Conservation (phyloP, 2,797 vertebrate genomes). For the Silurus aristotelis region DNA sequence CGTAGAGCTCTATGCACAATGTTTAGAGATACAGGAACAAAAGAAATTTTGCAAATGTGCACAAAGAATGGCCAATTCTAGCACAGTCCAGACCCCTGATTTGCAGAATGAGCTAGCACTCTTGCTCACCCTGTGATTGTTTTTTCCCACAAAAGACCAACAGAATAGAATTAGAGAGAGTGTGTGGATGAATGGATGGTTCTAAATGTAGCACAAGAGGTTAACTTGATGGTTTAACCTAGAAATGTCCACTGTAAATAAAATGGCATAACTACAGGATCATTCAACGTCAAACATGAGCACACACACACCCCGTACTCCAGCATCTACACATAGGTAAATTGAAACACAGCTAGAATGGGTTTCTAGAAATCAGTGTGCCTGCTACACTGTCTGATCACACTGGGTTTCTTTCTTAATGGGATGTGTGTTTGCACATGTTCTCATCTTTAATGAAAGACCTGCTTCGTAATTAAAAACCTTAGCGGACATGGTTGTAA, state of each 20-base stretch:
- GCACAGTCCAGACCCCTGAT: conserved; percentile 67
- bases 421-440: neutral
- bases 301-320: conserved; percentile 48
- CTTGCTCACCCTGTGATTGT: conserved; percentile 73
- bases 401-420: neutral
- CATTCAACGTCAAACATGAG: conserved; percentile 32
- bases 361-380: conserved; percentile 43
- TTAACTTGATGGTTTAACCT: conserved; percentile 42
- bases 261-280: neutral
- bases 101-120: conserved; percentile 44
- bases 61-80: conserved; percentile 67
- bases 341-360: conserved; percentile 23
- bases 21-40: conserved; percentile 48
- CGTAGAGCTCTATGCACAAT: conserved; percentile 27
- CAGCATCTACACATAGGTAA: conserved; percentile 39
- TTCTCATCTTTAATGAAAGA: conserved; percentile 29
- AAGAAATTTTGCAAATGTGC: conserved; percentile 34
- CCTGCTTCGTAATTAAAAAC: conserved; percentile 6
- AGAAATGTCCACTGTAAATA: conserved; percentile 47
- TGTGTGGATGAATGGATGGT: conserved; percentile 39
- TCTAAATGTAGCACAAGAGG: conserved; percentile 73
- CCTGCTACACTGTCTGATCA: conserved; percentile 26
- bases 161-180: neutral
- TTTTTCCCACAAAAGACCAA: conserved; percentile 66
- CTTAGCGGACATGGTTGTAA: neutral